phyloP scores from a whole-genome alignment of 2,888 invertebrate species.

The Tipula confusa region DNA sequence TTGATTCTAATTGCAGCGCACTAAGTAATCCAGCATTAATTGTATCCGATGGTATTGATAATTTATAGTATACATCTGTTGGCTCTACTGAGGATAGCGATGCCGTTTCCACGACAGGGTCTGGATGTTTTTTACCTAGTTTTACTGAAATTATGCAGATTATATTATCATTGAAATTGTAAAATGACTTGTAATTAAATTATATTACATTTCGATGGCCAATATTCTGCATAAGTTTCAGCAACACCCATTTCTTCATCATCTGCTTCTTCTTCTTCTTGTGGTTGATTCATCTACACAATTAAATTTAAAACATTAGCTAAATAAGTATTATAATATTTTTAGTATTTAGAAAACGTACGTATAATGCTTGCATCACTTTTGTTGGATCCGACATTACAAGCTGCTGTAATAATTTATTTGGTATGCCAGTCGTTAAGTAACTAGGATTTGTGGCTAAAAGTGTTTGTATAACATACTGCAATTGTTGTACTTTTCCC shows the following conservation, averaged over 20 bases:
- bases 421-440: constrained; percentile 50
- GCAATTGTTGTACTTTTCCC: constrained; percentile 32
- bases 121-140: constrained; percentile 93
- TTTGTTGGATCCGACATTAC: constrained; percentile 56
- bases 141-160: constrained; percentile 60
- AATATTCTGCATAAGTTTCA: constrained; percentile 97
- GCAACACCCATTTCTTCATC: constrained; percentile 97
- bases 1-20: constrained; percentile 94
- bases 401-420: constrained; percentile 57
- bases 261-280: constrained; percentile 76
- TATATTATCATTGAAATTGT: background rate
- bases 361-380: constrained; percentile 43
- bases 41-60: constrained; percentile 78
- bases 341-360: constrained; percentile 34
- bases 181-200: background rate
- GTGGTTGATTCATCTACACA: constrained; percentile 34
- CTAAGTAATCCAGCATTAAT: constrained; percentile 84
- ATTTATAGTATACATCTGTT: constrained; percentile 82
- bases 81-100: constrained; percentile 95
- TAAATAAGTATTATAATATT: background rate
- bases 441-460: constrained; percentile 48
- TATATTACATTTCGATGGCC: constrained; percentile 82
- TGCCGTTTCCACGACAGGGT: constrained; percentile 98
- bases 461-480: constrained; percentile 45
- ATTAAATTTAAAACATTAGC: background rate